Percentiles rank a stretch among this genome's conserved stretches.
Evolutionary conservation across 2,888 invertebrate species (phyloP).

Genomic region (Conus canariensis): DNA sequence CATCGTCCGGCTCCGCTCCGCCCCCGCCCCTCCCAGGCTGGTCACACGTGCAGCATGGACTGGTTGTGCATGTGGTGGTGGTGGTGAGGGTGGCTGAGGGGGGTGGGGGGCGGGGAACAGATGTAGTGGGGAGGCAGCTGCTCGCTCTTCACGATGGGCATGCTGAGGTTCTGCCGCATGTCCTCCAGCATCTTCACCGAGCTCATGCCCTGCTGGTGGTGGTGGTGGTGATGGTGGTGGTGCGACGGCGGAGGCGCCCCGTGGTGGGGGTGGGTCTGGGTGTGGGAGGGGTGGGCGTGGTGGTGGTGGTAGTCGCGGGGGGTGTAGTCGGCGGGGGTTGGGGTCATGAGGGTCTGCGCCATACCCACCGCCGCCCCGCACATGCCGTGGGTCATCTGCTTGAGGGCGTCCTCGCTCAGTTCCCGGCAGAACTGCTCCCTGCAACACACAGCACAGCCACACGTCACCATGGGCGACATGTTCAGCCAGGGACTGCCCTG

Average conservation of each 20-base stretch:
- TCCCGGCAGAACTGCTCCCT: constrained; percentile 51
- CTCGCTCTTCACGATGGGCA: constrained; percentile 51
- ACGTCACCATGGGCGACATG: no score
- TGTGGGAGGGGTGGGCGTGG: constrained; percentile 15
- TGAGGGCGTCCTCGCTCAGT: constrained; percentile 50
- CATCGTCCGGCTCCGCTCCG: neutral
- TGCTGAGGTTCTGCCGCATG: constrained; percentile 46
- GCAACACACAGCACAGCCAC: neutral
- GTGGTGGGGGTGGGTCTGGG: constrained; percentile 8
- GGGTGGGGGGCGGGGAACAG: constrained; percentile 39
- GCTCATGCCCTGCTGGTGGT: constrained; percentile 40
- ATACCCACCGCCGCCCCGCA: constrained; percentile 45
- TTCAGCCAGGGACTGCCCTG: no score
- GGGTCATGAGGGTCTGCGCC: constrained; percentile 22
- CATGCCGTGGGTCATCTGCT: constrained; percentile 52
- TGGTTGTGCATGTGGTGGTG: constrained; percentile 43
- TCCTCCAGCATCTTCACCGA: constrained; percentile 51
- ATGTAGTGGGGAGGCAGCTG: constrained; percentile 42
- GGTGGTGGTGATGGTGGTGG: constrained; percentile 39
- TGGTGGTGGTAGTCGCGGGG: constrained; percentile 39
- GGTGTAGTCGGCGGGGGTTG: constrained; percentile 35
- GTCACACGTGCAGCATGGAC: constrained; percentile 43
- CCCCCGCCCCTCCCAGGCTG: neutral
- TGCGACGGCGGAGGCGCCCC: constrained; percentile 16
- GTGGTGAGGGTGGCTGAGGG: constrained; percentile 34